Evolutionary conservation across 2,888 invertebrate species (phyloP).

Genomic region (Acrobasis repandana): DNA sequence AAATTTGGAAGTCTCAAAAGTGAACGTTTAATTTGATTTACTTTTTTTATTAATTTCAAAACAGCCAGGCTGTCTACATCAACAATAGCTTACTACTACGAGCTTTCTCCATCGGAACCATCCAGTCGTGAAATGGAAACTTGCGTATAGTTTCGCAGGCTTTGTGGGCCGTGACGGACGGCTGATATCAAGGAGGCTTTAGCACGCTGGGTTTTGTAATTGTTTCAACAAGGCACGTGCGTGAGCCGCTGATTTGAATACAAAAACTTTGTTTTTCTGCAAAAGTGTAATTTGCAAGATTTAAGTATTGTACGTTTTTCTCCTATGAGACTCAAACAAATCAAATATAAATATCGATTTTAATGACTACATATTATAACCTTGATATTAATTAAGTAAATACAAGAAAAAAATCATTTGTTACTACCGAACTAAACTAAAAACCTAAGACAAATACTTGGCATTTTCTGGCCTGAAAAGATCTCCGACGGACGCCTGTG

Average conservation of each 20-base stretch:
- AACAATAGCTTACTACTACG: conserved; percentile 30
- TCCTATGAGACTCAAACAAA: too few relatives aligned
- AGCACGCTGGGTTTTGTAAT: conserved; percentile 5
- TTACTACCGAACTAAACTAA: too few relatives aligned
- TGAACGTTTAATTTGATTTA: neutral
- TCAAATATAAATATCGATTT: too few relatives aligned
- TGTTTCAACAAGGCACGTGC: neutral
- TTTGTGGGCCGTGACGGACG: conserved; percentile 24
- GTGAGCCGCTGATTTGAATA: neutral
- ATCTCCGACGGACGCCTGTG: too few relatives aligned
- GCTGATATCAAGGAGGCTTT: neutral
- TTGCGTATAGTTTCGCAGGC: conserved; percentile 43
- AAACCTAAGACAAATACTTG: too few relatives aligned
- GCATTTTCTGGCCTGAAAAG: too few relatives aligned
- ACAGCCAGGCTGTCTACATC: neutral
- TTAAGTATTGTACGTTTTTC: too few relatives aligned
- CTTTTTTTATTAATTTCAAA: conserved; percentile 11
- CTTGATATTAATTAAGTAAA: too few relatives aligned
- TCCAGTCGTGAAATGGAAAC: conserved; percentile 71
- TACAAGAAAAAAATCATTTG: too few relatives aligned
- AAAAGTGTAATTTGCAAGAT: neutral
- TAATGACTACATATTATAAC: too few relatives aligned
- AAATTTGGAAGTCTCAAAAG: too few relatives aligned
- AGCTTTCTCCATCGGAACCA: conserved; percentile 66
- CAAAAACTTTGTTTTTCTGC: neutral